phyloP scores from a whole-genome alignment of 2,797 vertebrate species.

The Crypturellus tataupa region DNA sequence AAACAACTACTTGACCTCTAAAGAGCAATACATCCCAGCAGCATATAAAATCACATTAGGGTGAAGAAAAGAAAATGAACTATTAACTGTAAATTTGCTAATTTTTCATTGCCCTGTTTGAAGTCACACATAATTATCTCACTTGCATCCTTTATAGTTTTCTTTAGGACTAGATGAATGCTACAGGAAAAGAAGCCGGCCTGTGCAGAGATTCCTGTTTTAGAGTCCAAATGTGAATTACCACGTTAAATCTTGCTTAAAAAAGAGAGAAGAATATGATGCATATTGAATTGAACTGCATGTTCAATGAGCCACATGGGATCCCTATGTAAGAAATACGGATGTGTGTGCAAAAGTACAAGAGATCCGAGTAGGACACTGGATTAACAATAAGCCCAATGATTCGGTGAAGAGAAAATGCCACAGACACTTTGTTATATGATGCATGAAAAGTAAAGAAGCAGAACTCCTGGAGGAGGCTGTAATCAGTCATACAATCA shows the following conservation, averaged over 20 bases:
- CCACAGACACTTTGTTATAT: slow-evolving; percentile 36
- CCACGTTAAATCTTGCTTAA: neutral
- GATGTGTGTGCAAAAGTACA: slow-evolving; percentile 24
- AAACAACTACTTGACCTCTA: neutral
- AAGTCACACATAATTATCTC: neutral
- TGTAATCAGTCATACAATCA: slow-evolving; percentile 6
- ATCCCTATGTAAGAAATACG: neutral
- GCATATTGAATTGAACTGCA: neutral
- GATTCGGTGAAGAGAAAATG: slow-evolving; percentile 52
- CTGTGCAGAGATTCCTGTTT: neutral
- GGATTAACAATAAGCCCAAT: slow-evolving; percentile 58
- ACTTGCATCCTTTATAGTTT: neutral
- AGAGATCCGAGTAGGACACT: slow-evolving; percentile 23
- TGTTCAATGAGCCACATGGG: neutral
- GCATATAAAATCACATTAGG: neutral
- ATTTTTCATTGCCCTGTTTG: neutral
- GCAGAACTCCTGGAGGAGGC: slow-evolving; percentile 35
- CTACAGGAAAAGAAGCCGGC: neutral
- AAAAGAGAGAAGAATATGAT: neutral
- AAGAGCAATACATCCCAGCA: neutral
- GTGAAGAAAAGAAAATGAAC: neutral
- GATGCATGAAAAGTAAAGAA: slow-evolving; percentile 56
- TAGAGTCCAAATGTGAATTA: neutral
- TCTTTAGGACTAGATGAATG: neutral
- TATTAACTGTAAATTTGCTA: neutral